Base-by-base conservation (phyloP, 2,888 invertebrate genomes). In the Serripes groenlandicus region DNA sequence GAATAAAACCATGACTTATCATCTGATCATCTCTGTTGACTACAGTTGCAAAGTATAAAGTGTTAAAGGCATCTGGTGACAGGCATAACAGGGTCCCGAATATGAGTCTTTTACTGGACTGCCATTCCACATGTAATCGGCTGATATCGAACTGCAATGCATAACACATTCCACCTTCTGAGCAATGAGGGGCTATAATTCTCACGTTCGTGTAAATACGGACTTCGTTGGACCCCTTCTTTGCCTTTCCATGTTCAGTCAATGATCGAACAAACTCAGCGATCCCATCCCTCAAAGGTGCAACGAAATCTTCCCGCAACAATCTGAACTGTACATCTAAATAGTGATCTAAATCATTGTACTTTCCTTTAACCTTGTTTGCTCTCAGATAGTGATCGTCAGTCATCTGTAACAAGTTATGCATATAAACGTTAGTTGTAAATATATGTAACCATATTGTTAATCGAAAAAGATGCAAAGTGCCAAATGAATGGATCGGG, bases 241-340 rank as follows among this genome's bases (percentile, higher is more conserved):
- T 37, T 23, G 23, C 35, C 1, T 21, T 64, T 15, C 30, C 18
- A 15, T 18, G 30, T 37, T 30, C 75, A 15, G n/a, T 26, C 7
- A 28, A 26, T n/a, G 30, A 54, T 4, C 9, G 18, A 18, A 68
- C 30, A 58, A 69, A 81, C 23, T 81, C 78, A 18, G 21, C 21
- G 3, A 85, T 70, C 83, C 97, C 97, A 90, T 96, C 96, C 49
- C 97, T 95, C 34, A 98, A 93, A 0, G 97, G 97, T 30, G 96
- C 95, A 35, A 97, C 96, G 91, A 97, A 97, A 94, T 98, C 98
- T 95, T 98, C 97, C 35, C 97, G 95, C 62, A 98, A 92, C 37
- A 98, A 95, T 35, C 97, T 96, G 91, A 97, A 97, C 89, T 98
- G 98, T 9, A 92, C 95, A 88, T 97, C 97, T 28, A 98, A 95